These are phyloP conservation scores for Stegophylla sp. DNA, from an alignment of 2,888 invertebrate genomes.

Conservation along the genomic window DNA sequence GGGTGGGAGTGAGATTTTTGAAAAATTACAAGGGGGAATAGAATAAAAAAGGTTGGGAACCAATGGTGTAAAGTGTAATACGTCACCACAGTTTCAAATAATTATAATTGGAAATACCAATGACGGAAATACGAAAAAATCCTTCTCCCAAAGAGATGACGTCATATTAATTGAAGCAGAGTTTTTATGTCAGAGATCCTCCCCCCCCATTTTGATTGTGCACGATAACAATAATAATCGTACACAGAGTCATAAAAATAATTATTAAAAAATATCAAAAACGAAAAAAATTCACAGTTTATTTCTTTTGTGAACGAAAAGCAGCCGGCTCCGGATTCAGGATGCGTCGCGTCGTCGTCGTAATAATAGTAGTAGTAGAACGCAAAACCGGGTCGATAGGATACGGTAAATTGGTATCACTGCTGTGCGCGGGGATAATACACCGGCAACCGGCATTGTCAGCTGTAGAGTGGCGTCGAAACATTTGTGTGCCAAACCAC, in stretches of 20 bases:
- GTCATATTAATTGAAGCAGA: not conserved
- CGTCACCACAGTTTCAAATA: too few relatives aligned
- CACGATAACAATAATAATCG: too few relatives aligned
- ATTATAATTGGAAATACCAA: constrained; percentile 31
- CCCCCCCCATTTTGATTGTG: not conserved
- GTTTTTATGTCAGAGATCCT: not conserved
- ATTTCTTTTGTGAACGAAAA: constrained; percentile 45
- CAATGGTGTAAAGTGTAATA: too few relatives aligned
- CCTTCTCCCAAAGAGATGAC: constrained; percentile 23
- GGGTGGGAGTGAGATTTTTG: too few relatives aligned
- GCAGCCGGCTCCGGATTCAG: constrained; percentile 36
- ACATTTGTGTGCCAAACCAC: constrained; percentile 53
- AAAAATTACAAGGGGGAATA: too few relatives aligned
- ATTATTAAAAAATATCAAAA: not conserved
- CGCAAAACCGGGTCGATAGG: constrained; percentile 58
- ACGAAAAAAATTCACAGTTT: constrained; percentile 4
- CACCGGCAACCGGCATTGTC: constrained; percentile 59
- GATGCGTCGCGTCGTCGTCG: constrained; percentile 42
- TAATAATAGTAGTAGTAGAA: constrained; percentile 11
- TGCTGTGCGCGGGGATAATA: too few relatives aligned
- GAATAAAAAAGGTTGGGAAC: too few relatives aligned
- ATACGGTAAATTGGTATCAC: constrained; percentile 59
- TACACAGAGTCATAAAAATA: not conserved
- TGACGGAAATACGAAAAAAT: constrained; percentile 1
- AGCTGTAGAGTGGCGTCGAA: constrained; percentile 51